A percentile compares a stretch with the other conserved stretches of the same genome.
Evolutionary conservation across 2,888 invertebrate genomes (phyloP).

Genomic region (Drosophila basisetae): DNA sequence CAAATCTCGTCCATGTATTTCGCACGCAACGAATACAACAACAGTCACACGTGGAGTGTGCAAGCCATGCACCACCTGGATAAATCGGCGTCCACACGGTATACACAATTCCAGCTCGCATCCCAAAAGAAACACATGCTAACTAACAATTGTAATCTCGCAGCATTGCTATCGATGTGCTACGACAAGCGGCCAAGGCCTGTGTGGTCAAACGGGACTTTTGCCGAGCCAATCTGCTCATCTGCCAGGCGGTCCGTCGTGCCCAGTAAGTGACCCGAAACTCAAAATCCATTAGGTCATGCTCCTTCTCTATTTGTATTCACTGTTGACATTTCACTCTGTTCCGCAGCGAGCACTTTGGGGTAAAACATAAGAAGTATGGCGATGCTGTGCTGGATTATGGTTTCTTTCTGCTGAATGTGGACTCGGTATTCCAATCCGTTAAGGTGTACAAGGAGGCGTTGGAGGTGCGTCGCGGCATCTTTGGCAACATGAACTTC

Average conservation of each 20-base stretch:
- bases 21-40: constrained; percentile 94
- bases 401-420: constrained; percentile 95
- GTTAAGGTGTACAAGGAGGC: constrained; percentile 94
- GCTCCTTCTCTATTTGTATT: neutral
- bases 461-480: constrained; percentile 89
- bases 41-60: constrained; percentile 91
- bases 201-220: constrained; percentile 96
- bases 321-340: neutral
- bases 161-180: constrained; percentile 91
- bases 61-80: constrained; percentile 90
- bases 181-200: constrained; percentile 94
- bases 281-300: neutral
- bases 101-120: neutral
- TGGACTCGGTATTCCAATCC: constrained; percentile 93
- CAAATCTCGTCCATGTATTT: constrained; percentile 94
- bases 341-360: constrained; percentile 85
- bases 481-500: constrained; percentile 94
- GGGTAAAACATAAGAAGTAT: constrained; percentile 91
- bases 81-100: constrained; percentile 88
- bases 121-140: neutral
- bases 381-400: constrained; percentile 95
- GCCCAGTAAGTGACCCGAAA: constrained; percentile 77
- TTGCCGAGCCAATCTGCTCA: constrained; percentile 91
- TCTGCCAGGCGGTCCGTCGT: constrained; percentile 91
- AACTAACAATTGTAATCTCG: neutral